Evolutionary conservation across 2,888 invertebrate genomes (phyloP).

Genomic region (Chloromyia formosa): DNA sequence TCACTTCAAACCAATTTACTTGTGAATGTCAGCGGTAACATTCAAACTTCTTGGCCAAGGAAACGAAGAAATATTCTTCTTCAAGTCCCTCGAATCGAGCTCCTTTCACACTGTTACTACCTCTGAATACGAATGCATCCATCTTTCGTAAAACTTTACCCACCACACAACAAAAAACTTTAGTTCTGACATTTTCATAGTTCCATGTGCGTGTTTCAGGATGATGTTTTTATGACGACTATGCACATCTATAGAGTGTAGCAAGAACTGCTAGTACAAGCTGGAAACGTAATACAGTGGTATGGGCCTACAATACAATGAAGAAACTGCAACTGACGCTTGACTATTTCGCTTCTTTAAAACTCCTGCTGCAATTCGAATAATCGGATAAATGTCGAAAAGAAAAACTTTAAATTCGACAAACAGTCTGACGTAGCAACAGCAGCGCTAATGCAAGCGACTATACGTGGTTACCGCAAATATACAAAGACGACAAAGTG

Average conservation of each 20-base stretch:
- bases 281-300: too few species aligned
- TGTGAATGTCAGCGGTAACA: neutral
- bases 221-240: constrained; percentile 18
- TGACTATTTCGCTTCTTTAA: constrained; percentile 3
- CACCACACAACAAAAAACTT: neutral
- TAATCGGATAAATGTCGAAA: constrained; percentile 30
- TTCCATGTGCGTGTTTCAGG: neutral
- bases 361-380: constrained; percentile 18
- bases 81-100: neutral
- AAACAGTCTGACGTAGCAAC: constrained; percentile 12
- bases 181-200: constrained; percentile 20
- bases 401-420: constrained; percentile 31
- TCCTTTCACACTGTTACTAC: neutral
- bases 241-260: neutral
- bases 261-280: too few species aligned
- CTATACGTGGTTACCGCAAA: neutral
- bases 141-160: constrained; percentile 2
- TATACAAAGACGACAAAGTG: neutral
- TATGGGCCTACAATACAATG: neutral
- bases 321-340: constrained; percentile 6
- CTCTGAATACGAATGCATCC: neutral
- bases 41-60: neutral
- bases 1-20: neutral
- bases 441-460: neutral
- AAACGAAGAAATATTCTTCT: neutral